Evolutionary conservation across 2,113 vertebrate genomes (phyloP).

Genomic region (Gymnocephalus cernua): DNA sequence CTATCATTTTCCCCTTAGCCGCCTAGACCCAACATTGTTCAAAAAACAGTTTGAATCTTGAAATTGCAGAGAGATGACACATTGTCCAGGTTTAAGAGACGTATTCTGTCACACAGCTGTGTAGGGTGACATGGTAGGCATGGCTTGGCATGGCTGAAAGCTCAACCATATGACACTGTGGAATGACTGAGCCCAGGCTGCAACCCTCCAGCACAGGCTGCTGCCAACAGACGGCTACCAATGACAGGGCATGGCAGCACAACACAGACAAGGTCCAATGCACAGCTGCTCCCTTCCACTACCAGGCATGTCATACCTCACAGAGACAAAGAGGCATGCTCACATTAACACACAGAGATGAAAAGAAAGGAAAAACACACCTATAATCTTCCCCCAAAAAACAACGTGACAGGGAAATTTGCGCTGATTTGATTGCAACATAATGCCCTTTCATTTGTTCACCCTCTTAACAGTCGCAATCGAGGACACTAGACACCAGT

Average conservation of each 20-base stretch:
- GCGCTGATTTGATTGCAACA: constrained; percentile 20
- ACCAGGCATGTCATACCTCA: constrained; percentile 73
- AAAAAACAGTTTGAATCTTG: constrained; percentile 54
- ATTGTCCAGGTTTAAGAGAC: constrained; percentile 54
- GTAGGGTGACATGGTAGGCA: constrained; percentile 56
- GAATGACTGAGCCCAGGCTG: constrained; percentile 66
- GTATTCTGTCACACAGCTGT: constrained; percentile 70
- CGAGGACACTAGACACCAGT: constrained; percentile 12
- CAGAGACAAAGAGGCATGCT: constrained; percentile 68
- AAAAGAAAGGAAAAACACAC: constrained; percentile 37
- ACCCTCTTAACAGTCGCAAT: constrained; percentile 13
- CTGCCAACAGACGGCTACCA: constrained; percentile 79
- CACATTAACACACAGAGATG: constrained; percentile 38
- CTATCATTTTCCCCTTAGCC: constrained; percentile 51
- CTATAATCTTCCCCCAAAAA: constrained; percentile 16
- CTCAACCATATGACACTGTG: constrained; percentile 73
- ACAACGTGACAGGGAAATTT: constrained; percentile 26
- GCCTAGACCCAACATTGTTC: constrained; percentile 51
- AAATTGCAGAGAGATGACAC: constrained; percentile 51
- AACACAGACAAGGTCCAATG: constrained; percentile 76
- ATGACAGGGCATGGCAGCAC: constrained; percentile 80
- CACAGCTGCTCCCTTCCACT: constrained; percentile 78
- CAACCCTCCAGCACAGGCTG: constrained; percentile 70
- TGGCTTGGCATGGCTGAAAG: constrained; percentile 61
- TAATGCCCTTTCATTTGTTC: constrained; percentile 41